Evolutionary conservation across 2,797 vertebrate genomes (phyloP).

Genomic region (Gymnoscopelus braueri): DNA sequence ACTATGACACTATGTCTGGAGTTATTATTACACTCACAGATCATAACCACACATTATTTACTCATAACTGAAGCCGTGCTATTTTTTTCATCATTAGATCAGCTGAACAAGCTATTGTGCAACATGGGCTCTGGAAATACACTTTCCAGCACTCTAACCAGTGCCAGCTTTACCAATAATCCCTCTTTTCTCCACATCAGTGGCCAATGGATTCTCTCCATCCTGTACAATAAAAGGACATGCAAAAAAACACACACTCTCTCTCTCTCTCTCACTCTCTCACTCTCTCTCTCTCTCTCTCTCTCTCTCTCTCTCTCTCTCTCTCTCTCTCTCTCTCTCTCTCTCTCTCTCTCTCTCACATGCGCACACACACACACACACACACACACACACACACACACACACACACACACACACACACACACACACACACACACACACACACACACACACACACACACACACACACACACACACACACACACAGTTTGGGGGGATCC

Average conservation of each 20-base stretch:
- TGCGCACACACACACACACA: no score
- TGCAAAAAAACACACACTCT: slow-evolving; percentile 15
- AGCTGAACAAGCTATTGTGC: slow-evolving; percentile 36
- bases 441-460: no score
- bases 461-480: no score
- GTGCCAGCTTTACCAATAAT: slow-evolving; percentile 21
- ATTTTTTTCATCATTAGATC: slow-evolving; percentile 11
- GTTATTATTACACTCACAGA: slow-evolving; percentile 70
- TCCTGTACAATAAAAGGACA: slow-evolving; percentile 31
- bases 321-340: slow-evolving; percentile 12
- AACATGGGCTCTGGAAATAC: slow-evolving; percentile 23
- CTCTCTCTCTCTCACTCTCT: not conserved
- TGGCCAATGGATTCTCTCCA: slow-evolving; percentile 46
- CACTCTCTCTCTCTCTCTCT: no score
- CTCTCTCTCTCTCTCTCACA: no score
- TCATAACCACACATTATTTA: slow-evolving; percentile 51
- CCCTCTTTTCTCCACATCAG: slow-evolving; percentile 23
- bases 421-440: no score
- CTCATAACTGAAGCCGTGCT: slow-evolving; percentile 25
- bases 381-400: no score
- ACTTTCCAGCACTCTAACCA: slow-evolving; percentile 34
- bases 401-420: no score
- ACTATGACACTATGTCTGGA: slow-evolving; percentile 69
- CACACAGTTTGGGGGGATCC: slow-evolving; percentile 37
- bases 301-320: not conserved